phyloP scores from a whole-genome alignment of 2,113 vertebrate genomes.

The Ochotona curzoniae region DNA sequence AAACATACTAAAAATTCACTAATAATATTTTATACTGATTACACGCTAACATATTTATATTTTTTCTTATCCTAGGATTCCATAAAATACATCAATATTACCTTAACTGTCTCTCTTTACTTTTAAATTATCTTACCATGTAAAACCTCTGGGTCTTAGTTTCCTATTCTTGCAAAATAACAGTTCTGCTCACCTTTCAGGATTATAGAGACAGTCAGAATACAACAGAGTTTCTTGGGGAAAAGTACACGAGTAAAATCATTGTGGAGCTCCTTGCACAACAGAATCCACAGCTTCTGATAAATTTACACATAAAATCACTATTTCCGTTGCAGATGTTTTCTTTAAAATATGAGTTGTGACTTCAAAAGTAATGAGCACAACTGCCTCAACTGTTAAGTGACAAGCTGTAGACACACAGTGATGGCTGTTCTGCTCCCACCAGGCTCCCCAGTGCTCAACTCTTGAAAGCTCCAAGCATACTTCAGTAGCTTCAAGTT shows the following conservation, averaged over 20 bases:
- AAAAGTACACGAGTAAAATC: neutral
- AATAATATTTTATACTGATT: neutral
- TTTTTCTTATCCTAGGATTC: neutral
- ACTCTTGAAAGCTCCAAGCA: neutral
- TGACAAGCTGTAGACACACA: neutral
- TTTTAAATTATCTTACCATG: constrained; percentile 46
- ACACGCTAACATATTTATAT: neutral
- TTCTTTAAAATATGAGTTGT: constrained; percentile 1
- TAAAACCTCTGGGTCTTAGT: constrained; percentile 49
- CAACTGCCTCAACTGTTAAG: neutral
- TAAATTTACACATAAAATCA: neutral
- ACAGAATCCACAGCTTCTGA: neutral
- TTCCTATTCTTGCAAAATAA: constrained; percentile 22
- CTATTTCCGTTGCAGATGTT: neutral
- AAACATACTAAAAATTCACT: neutral
- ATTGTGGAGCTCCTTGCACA: neutral
- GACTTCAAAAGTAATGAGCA: neutral
- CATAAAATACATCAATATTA: constrained; percentile 50
- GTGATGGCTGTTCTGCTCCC: neutral
- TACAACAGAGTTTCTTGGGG: neutral
- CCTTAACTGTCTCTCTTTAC: neutral
- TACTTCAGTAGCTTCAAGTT: neutral
- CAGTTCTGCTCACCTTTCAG: neutral
- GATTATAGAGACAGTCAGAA: constrained; percentile 15
- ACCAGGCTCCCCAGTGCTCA: neutral